A percentile compares a stretch with the other conserved stretches of the same genome.
phyloP scores from a whole-genome alignment of 2,888 invertebrate genomes.

The Hemaris fuciformis region DNA sequence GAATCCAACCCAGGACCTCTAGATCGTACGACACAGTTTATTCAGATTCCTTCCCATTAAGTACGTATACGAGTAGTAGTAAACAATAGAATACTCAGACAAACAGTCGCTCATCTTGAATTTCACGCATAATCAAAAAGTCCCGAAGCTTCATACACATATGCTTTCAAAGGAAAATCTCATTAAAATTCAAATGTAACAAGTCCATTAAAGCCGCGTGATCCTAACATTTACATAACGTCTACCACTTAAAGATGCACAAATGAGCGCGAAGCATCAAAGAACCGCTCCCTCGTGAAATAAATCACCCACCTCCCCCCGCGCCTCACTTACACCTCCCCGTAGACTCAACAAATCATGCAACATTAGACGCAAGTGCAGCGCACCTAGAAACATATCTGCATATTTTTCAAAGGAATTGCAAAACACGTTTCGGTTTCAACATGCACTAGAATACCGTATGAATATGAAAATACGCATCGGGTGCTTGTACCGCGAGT shows the following conservation, averaged over 20 bases:
- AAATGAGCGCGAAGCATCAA: conserved; percentile 3
- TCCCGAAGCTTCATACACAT: too few species aligned
- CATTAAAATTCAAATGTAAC: not conserved
- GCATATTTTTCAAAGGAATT: conserved; percentile 41
- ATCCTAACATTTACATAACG: not conserved
- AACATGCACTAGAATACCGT: conserved; percentile 26
- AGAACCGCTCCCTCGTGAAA: not conserved
- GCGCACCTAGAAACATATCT: conserved; percentile 26
- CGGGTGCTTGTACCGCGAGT: conserved; percentile 29
- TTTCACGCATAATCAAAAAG: too few species aligned
- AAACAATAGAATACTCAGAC: too few species aligned
- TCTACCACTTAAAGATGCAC: not conserved
- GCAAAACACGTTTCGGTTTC: conserved; percentile 44
- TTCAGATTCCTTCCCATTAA: too few species aligned
- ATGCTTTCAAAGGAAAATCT: not conserved
- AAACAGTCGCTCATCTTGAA: too few species aligned
- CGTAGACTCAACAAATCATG: not conserved
- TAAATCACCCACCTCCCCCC: not conserved
- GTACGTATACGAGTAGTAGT: too few species aligned
- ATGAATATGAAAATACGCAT: conserved; percentile 41
- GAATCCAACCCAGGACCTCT: too few species aligned
- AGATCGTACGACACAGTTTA: too few species aligned
- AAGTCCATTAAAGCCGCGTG: not conserved
- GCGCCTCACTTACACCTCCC: too few species aligned
- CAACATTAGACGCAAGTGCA: not conserved